A percentile compares a stretch with the other conserved stretches of the same genome.
Conservation (phyloP, 2,888 invertebrate genomes). For the Himalopsyche anomala region DNA sequence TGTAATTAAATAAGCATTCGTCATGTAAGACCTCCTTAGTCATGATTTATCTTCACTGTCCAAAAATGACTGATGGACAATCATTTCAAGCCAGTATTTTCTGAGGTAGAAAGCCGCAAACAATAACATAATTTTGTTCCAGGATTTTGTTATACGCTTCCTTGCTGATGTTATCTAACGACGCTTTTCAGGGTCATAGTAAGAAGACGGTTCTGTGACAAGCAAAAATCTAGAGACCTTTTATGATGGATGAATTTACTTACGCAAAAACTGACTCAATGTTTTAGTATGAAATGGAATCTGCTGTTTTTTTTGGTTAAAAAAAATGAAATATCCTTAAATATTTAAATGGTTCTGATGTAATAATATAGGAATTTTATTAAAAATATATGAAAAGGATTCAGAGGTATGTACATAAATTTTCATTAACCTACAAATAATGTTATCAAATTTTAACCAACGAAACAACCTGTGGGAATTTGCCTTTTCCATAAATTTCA, state of each 20-base stretch:
- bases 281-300: background rate
- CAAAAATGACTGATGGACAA: background rate
- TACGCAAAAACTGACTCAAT: background rate
- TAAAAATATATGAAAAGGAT: too few relatives aligned
- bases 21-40: too few relatives aligned
- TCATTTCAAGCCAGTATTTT: background rate
- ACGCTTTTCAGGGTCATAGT: background rate
- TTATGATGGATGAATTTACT: background rate
- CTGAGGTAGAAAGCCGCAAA: background rate
- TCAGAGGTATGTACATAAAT: too few relatives aligned
- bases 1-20: too few relatives aligned
- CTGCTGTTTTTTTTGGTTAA: background rate
- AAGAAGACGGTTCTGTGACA: background rate
- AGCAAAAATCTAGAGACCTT: background rate
- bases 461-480: too few relatives aligned
- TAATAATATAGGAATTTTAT: too few relatives aligned
- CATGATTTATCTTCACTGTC: background rate
- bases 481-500: too few relatives aligned
- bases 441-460: too few relatives aligned
- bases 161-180: background rate
- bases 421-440: too few relatives aligned
- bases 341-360: too few relatives aligned
- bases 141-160: background rate
- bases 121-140: background rate
- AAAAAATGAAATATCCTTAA: too few relatives aligned